A percentile compares a stretch with the other conserved stretches of the same genome.
Evolutionary conservation across 2,888 invertebrate genomes (phyloP).

Genomic region (Rhingia rostrata): DNA sequence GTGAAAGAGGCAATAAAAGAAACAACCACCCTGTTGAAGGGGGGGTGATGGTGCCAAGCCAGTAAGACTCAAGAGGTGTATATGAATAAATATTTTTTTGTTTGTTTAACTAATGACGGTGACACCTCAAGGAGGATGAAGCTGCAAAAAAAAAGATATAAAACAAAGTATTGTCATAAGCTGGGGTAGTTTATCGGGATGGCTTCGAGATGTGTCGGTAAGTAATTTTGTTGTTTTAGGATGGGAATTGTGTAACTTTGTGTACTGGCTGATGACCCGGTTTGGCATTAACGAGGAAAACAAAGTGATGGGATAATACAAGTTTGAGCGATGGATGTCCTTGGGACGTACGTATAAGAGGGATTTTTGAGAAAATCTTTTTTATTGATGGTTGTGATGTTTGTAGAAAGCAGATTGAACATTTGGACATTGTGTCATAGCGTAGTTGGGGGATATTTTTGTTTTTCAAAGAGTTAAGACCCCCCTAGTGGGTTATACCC

Average conservation of each 20-base stretch:
- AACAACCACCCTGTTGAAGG: not conserved
- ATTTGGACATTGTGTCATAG: too few relatives aligned
- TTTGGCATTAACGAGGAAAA: not conserved
- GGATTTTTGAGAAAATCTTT: too few relatives aligned
- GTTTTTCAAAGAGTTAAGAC: too few relatives aligned
- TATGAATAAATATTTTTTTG: constrained; percentile 53
- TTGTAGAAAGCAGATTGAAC: too few relatives aligned
- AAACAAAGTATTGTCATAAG: constrained; percentile 5
- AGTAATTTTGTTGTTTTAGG: not conserved
- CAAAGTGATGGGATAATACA: not conserved
- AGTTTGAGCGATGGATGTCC: too few relatives aligned
- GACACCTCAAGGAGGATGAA: constrained; percentile 26
- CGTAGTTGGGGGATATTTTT: too few relatives aligned
- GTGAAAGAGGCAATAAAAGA: constrained; percentile 17
- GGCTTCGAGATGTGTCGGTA: not conserved
- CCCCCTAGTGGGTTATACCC: too few relatives aligned
- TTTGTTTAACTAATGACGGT: constrained; percentile 54
- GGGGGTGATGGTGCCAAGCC: not conserved
- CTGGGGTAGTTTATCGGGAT: not conserved
- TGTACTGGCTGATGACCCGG: too few relatives aligned
- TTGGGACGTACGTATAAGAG: too few relatives aligned
- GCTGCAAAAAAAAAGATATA: not conserved
- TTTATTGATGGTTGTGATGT: too few relatives aligned
- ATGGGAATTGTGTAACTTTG: not conserved
- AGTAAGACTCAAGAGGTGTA: not conserved